Evolutionary conservation across 2,113 vertebrate genomes (phyloP), one percentile per base, ranked within the genome.

Genomic region (Pleuronectes platessa): DNA sequence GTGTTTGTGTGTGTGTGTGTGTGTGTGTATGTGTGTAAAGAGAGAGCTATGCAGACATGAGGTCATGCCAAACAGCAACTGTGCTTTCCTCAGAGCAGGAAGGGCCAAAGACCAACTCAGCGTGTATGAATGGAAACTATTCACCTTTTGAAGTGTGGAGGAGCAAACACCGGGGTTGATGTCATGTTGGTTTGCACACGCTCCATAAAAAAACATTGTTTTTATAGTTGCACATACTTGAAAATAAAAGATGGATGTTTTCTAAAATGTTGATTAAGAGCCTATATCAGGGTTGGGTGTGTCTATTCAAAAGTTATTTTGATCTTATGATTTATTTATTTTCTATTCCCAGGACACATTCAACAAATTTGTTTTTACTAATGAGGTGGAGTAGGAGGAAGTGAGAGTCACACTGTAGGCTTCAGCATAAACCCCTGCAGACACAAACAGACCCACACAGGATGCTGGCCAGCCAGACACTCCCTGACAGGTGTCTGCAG

Each of bases 31-130:
- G 51, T n/a, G 20, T 35, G 60, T 31, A 31, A 24, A 24, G 54
- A 27, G 24, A 49, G 31, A 73, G 59, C 64, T 70, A 65, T 83
- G 72, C 68, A 85, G 81, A 89, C 81, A 82, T 89, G 85, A 89
- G 72, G 20, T 92, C 80, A 86, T 69, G 35, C 65, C 81, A 77
- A 79, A 76, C 72, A 71, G 76, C 76, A 68, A 87, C 74, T 68
- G 54, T 80, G 80, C 60, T 78, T 58, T 78, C 54, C 59, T 80
- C 59, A 21, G 66, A 72, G 67, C 5, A 45, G 23, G 42, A 61
- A 51, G 64, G 64, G 61, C 69, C 71, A 23, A 64, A 68, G 67
- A 80, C 54, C 55, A 47, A 42, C 71, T 72, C 74, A 55, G 61
- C 74, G 3, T 23, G 75, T 76, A 69, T 91, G 68, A 88, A 86